Evolutionary conservation across 2,888 invertebrate genomes (phyloP).

Genomic region (Phyto melanocephala): DNA sequence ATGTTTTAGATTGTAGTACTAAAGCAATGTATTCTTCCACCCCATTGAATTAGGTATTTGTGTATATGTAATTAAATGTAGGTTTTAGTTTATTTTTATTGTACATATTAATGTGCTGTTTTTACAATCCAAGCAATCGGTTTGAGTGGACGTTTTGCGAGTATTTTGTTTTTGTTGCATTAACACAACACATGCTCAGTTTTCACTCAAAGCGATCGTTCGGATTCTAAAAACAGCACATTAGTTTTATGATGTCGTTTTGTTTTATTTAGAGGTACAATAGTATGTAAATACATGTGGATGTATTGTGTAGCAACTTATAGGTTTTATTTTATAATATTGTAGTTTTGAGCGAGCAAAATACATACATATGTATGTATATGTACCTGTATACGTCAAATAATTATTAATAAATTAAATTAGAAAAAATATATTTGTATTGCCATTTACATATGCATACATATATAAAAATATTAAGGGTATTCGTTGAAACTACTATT

Average conservation of each 20-base stretch:
- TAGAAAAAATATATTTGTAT: no score
- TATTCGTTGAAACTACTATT: no score
- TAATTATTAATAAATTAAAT: not conserved
- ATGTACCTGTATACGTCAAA: no score
- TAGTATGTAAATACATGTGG: no score
- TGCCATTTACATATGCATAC: no score
- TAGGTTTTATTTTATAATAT: not conserved
- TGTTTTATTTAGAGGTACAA: not conserved
- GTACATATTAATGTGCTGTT: not conserved
- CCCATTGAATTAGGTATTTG: slow-evolving; percentile 12
- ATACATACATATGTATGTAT: not conserved
- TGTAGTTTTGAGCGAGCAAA: not conserved
- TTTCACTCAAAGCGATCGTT: no score
- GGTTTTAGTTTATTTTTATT: not conserved
- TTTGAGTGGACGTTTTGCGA: no score
- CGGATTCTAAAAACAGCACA: no score
- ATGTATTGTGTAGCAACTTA: slow-evolving; percentile 9
- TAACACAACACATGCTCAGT: no score
- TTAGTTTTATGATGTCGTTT: not conserved
- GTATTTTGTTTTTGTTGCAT: not conserved
- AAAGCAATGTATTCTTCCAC: not conserved
- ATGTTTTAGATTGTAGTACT: slow-evolving; percentile 6
- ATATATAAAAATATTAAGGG: no score
- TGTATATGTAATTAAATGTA: slow-evolving; percentile 14
- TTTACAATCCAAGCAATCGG: no score